Base-by-base conservation (phyloP, 1,140 invertebrate species). In the Ceratitis capitata region DNA sequence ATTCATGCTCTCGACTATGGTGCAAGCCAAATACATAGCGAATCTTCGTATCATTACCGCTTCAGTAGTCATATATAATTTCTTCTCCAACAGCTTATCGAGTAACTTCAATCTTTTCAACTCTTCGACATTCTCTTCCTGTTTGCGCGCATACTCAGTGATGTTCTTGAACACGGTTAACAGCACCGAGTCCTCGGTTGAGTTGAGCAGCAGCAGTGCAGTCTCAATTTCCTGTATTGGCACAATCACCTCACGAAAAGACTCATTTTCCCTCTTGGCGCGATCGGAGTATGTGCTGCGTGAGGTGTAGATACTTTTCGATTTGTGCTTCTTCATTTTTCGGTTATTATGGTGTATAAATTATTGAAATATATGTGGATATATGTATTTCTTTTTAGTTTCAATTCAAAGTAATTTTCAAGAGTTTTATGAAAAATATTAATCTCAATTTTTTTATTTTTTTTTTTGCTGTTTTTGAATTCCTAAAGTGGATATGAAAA, bases 1-100 rank as follows among this genome's bases (percentile, higher is more conserved):
- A 6, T 87, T 86, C 53, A 85, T 83, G n/a, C 64, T 86, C n/a
- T 90, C 90, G 39, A 91, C 32, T 3, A 91, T 42, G 6, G 83
- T 42, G 0, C 86, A 89, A 10, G 91, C 84, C 0, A 90, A 69
- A 69, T 89, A 91, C 26, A 91, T 35, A 1, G 89, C 87, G 16
- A 91, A 90, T 0, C 90, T 86, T 0, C 88, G 85, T 1, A 91
- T 87, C 16, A 91, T 82, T 3, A 87, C 86, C 86, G 74, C 91
- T 0, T 83, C 56, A 42, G 86, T 58, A 12, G 78, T 10, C 6
- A 90, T 90, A 23, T 87, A 91, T 1, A 90, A 61, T 32, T 88
- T 85, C 82, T 91, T 91, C 0, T 87, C 84, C 12, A 88, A 47
- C 0, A 91, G 61, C 42, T 88, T 14, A 19, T 90, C 88, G 53